Evolutionary conservation across 1,140 invertebrate species (phyloP).

Genomic region (Drosophila quadrilineata): DNA sequence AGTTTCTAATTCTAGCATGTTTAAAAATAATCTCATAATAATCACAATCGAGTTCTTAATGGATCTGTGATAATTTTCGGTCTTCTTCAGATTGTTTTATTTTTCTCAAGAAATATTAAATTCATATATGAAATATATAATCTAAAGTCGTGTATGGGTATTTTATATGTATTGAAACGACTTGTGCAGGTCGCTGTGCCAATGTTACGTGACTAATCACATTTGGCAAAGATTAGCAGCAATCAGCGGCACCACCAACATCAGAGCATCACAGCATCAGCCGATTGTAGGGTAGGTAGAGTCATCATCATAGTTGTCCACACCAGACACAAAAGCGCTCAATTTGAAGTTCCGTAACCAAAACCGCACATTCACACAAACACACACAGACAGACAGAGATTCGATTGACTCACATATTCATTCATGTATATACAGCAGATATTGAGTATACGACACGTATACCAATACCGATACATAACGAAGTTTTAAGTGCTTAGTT

Average conservation of each 20-base stretch:
- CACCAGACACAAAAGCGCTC: conserved; percentile 56
- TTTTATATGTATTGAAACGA: conserved; percentile 4
- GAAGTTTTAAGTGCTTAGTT: conserved; percentile 54
- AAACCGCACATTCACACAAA: conserved; percentile 38
- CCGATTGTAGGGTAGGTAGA: conserved; percentile 34
- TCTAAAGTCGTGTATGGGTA: not conserved
- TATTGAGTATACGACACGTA: conserved; percentile 13
- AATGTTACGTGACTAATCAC: conserved; percentile 78
- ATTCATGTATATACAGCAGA: not conserved
- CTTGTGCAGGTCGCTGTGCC: conserved; percentile 49
- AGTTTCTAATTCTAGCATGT: too few species aligned
- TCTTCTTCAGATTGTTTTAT: not conserved
- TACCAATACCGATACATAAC: conserved; percentile 35
- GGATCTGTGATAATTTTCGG: conserved; percentile 7
- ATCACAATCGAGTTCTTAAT: conserved; percentile 8
- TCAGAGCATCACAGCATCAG: too few species aligned
- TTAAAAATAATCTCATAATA: too few species aligned
- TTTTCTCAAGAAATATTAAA: conserved; percentile 1
- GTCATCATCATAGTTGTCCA: conserved; percentile 73
- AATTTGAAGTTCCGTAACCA: conserved; percentile 68
- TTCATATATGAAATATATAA: conserved; percentile 17
- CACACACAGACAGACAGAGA: conserved; percentile 1
- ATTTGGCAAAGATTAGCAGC: conserved; percentile 72
- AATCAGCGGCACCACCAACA: too few species aligned
- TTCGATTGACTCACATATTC: not conserved